Conservation (phyloP, 2,797 vertebrate species). For the Gephyroberyx darwinii region DNA sequence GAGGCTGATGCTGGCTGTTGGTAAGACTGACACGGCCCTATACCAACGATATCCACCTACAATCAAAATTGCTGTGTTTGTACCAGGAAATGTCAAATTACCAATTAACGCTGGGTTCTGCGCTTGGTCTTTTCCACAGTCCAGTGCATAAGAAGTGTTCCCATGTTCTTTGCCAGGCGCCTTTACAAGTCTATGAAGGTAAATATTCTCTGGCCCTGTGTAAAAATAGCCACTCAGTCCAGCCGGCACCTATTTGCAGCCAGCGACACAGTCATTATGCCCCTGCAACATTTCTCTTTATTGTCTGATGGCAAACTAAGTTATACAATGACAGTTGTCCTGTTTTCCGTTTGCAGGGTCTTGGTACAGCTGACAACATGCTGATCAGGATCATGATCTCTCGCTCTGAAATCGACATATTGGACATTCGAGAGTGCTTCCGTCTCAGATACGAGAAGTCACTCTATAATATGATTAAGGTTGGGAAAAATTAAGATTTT, state of each 20-base stretch:
- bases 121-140: conserved; percentile 77
- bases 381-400: conserved; percentile 97
- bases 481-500: conserved; percentile 47
- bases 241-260: not conserved
- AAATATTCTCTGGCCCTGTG: conserved; percentile 18
- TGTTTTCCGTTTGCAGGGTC: conserved; percentile 79
- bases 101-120: conserved; percentile 7
- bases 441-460: conserved; percentile 94
- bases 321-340: not conserved
- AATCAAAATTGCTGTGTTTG: not conserved
- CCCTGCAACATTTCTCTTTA: not conserved
- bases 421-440: conserved; percentile 98
- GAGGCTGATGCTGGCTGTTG: conserved; percentile 94
- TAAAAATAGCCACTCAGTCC: not conserved
- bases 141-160: conserved; percentile 88
- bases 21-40: conserved; percentile 75
- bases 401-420: conserved; percentile 94
- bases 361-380: conserved; percentile 96
- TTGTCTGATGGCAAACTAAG: not conserved
- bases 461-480: conserved; percentile 95
- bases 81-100: not conserved
- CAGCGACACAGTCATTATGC: not conserved
- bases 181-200: conserved; percentile 99
- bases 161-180: conserved; percentile 92
- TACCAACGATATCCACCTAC: not conserved